Conservation (phyloP, 2,797 vertebrate genomes). For the Sciurus carolinensis region DNA sequence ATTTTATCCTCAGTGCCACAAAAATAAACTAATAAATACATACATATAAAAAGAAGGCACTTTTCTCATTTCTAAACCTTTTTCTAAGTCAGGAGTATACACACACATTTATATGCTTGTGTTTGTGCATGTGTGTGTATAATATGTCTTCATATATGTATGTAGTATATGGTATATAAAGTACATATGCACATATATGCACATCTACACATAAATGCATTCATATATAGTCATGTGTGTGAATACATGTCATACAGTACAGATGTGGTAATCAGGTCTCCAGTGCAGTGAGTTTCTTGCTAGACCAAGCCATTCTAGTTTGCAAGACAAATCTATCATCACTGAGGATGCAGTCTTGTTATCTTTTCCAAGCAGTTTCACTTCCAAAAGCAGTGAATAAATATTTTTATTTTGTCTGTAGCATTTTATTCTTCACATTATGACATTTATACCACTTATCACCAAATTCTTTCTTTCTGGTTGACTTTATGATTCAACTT, state of each 20-base stretch:
- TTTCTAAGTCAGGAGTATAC: background rate
- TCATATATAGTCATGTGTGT: background rate
- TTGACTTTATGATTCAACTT: background rate
- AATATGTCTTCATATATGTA: too few species aligned
- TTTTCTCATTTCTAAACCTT: background rate
- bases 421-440: conserved; percentile 41
- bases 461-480: background rate
- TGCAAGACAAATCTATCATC: background rate
- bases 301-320: background rate
- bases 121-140: too few species aligned
- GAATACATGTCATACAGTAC: too few species aligned
- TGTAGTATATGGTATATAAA: too few species aligned
- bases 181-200: background rate
- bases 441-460: background rate
- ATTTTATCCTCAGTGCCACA: background rate
- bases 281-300: background rate
- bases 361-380: conserved; percentile 61
- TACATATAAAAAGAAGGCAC: background rate
- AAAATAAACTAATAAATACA: background rate
- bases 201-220: background rate
- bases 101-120: background rate
- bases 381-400: conserved; percentile 56
- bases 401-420: conserved; percentile 60
- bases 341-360: background rate
- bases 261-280: background rate